Evolutionary conservation across 1,140 invertebrate genomes (phyloP).

Genomic region (Mamestra configurata): DNA sequence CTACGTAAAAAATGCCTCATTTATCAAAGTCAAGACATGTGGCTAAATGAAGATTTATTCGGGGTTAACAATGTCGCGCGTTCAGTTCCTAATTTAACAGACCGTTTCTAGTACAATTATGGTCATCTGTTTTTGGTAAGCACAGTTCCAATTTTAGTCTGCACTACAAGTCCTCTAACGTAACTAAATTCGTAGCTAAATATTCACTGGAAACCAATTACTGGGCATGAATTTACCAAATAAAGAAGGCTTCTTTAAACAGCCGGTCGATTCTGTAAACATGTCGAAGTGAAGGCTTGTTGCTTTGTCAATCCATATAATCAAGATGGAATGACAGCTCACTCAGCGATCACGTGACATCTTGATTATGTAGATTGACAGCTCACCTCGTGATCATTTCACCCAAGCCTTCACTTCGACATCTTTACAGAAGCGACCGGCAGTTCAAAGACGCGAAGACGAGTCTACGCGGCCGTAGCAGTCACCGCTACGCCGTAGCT

Average conservation of each 20-base stretch:
- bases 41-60: slow-evolving; percentile 1
- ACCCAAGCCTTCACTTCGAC: too few relatives aligned
- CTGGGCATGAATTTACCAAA: not conserved
- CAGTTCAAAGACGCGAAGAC: not conserved
- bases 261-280: too few relatives aligned
- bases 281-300: too few relatives aligned
- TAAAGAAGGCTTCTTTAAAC: not conserved
- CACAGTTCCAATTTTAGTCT: too few relatives aligned
- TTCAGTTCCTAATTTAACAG: not conserved
- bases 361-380: too few relatives aligned
- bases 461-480: slow-evolving; percentile 3
- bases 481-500: not conserved
- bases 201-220: not conserved
- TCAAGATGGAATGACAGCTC: too few relatives aligned
- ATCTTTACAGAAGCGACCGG: too few relatives aligned
- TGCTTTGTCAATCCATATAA: too few relatives aligned
- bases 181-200: too few relatives aligned
- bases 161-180: too few relatives aligned
- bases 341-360: too few relatives aligned
- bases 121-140: not conserved
- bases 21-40: not conserved
- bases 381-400: too few relatives aligned
- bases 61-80: not conserved
- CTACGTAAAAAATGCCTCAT: slow-evolving; percentile 8
- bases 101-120: not conserved